Evolutionary conservation across 2,113 vertebrate species (phyloP), one percentile per base, ranked within the genome.

Genomic region (Sialia sialis): DNA sequence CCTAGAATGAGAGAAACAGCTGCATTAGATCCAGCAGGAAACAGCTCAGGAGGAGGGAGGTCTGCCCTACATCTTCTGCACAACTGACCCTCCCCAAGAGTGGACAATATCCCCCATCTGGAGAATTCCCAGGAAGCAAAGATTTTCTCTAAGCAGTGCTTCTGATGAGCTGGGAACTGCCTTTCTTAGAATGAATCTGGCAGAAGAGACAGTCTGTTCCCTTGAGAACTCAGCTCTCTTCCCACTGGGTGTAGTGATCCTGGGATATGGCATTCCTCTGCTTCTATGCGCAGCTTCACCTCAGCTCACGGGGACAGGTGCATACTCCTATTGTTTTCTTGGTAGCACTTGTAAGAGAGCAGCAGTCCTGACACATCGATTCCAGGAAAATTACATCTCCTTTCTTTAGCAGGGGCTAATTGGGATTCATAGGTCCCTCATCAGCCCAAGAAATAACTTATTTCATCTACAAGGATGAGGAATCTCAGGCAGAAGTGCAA

Each of bases 1-100:
- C 95, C 99, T 99, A 95, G 51, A 64, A 87, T 46, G 56, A 97
- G 81, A 89, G 78, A 96, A 94, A 94, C 34, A 87, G 72, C 10
- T 29, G 21, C 20, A n/a, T 95, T 91, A 95, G 84, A 72, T 69
- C n/a, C 39, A 16, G 41, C 51, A 74, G 39, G 23, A 77, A 13
- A 34, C 9, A 80, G 34, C 10, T 34, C 2, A 11, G 30, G 3
- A 5, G 36, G 48, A 90, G 72, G 41, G 21, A 67, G 11, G 16
- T 14, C 38, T 68, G 39, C 59, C 59, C 74, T 58, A 18, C 22
- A 54, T 32, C 72, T 58, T 79, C 38, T 12, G 3, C 21, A 91
- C 7, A 82, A 72, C 22, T 43, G 54, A 66, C 29, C 16, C 22
- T 51, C 22, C 30, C 48, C 52, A 52, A 34, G 15, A 19, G 9